Base-by-base conservation (phyloP, 2,113 vertebrate genomes). In the Nestor notabilis region DNA sequence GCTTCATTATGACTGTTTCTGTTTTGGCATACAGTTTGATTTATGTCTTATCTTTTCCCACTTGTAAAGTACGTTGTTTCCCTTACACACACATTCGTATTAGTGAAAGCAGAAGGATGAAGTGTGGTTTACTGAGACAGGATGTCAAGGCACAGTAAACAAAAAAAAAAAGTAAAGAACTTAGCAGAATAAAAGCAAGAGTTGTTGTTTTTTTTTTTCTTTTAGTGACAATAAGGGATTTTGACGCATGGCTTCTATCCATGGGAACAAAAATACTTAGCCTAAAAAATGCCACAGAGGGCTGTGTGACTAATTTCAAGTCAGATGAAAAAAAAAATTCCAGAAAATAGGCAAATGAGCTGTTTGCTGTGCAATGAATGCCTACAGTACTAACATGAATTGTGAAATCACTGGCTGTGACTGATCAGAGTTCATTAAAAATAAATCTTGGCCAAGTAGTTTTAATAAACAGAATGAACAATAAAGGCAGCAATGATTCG, bases 341-440 rank as follows among this genome's bases (percentile, higher is more conserved):
- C 68, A 89, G 71, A 95, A 95, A 97, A 90, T 84, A 95, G 95
- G 90, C 75, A 94, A 96, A 94, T 91, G 79, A 95, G 75, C 66
- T 93, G 63, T 86, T 96, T 90, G 76, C 84, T 85, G 74, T 90
- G 74, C 70, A 84, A 89, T 70, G 79, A 93, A 95, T 96, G 86
- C 81, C 72, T 89, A 77, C 50, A 53, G 63, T 76, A 61, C 79
- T 96, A 81, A 87, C 87, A 82, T 16, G 55, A 93, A 93, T 97
- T 95, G 87, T 68, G 92, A 96, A 97, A 97, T 95, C 87, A 47
- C 83, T 91, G 86, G 50, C 90, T 95, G 75, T 93, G 89, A 90
- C 89, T 91, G 90, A 96, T 92, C 91, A 93, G 95, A 94, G 83
- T 96, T 97, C 95, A 97, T 94, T 93, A 96, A 96, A 97, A 89